A percentile compares a stretch with the other conserved stretches of the same genome.
These are phyloP conservation scores for Melanotaenia duboulayi DNA, from an alignment of 2,113 vertebrate species.

Conservation along the genomic window DNA sequence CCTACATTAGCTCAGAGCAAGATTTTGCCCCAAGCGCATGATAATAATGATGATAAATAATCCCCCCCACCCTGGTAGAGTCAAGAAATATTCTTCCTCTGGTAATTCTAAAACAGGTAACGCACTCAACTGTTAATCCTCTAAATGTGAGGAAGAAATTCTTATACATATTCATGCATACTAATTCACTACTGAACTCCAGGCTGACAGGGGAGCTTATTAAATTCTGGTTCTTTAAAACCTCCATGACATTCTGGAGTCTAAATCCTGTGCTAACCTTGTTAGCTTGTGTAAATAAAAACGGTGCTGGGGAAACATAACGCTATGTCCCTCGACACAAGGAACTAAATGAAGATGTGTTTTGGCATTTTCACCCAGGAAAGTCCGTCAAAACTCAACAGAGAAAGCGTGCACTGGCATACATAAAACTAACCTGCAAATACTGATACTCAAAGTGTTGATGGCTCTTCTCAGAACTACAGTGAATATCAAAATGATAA, in stretches of 20 bases:
- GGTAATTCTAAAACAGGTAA: constrained; percentile 65
- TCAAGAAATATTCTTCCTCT: constrained; percentile 47
- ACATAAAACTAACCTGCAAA: constrained; percentile 35
- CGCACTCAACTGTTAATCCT: constrained; percentile 62
- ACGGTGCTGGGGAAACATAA: constrained; percentile 25
- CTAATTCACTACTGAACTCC: constrained; percentile 71
- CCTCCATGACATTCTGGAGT: constrained; percentile 77
- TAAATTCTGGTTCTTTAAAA: constrained; percentile 77
- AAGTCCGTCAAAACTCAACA: constrained; percentile 37
- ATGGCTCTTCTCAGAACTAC: not conserved
- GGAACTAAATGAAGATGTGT: constrained; percentile 52
- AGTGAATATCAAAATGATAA: not conserved
- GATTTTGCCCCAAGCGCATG: constrained; percentile 19
- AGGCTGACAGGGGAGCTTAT: constrained; percentile 78
- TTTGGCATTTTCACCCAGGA: constrained; percentile 48
- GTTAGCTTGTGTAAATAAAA: constrained; percentile 80
- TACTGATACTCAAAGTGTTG: constrained; percentile 3
- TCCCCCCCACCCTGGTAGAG: constrained; percentile 27
- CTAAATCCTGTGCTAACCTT: constrained; percentile 77
- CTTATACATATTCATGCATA: constrained; percentile 75
- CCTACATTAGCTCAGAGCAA: constrained; percentile 30
- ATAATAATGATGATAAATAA: constrained; percentile 66
- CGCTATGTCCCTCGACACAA: not conserved
- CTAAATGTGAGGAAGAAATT: constrained; percentile 63
- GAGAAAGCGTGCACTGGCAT: not conserved